phyloP scores from a whole-genome alignment of 2,113 vertebrate genomes.

The Cebidichthys violaceus region DNA sequence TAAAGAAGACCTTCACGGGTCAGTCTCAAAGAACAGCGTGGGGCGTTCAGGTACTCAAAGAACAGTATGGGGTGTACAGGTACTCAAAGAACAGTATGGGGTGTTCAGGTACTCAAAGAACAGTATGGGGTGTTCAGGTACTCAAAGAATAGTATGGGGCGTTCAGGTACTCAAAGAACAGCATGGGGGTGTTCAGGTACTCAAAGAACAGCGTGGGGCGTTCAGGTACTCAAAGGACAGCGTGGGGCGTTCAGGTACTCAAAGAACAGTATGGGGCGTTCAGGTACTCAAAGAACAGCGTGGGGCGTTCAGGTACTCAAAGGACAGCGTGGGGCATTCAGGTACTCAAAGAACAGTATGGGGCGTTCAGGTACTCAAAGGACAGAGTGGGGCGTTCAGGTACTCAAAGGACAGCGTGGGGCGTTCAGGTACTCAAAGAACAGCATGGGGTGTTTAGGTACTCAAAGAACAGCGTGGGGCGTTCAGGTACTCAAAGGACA shows the following conservation, averaged over 20 bases:
- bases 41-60: background rate
- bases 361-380: background rate
- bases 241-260: too few species aligned
- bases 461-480: too few species aligned
- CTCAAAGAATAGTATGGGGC: too few species aligned
- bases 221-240: too few species aligned
- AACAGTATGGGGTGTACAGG: background rate
- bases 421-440: background rate
- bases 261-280: too few species aligned
- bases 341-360: background rate
- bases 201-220: too few species aligned
- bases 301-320: background rate
- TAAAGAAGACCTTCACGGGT: background rate
- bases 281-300: background rate
- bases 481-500: too few species aligned
- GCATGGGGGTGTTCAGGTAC: too few species aligned
- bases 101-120: too few species aligned
- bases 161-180: too few species aligned
- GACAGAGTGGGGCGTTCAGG: background rate
- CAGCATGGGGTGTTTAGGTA: too few species aligned
- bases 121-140: too few species aligned
- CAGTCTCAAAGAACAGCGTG: background rate
- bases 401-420: background rate
- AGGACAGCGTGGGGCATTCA: background rate
- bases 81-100: background rate